Evolutionary conservation across 2,888 invertebrate genomes (phyloP).

Genomic region (Thyatira batis): DNA sequence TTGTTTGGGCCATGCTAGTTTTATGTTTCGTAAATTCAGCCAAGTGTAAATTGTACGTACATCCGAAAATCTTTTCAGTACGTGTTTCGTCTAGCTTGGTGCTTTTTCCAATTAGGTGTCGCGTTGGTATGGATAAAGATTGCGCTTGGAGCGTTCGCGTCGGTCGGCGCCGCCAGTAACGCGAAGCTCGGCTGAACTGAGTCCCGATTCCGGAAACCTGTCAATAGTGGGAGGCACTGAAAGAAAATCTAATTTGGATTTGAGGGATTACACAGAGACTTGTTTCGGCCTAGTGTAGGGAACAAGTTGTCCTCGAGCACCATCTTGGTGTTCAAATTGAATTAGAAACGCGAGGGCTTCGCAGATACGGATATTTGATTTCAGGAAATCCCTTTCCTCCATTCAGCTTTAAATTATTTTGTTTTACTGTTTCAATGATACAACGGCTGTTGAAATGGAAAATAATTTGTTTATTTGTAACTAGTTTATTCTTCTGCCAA

Average conservation of each 20-base stretch:
- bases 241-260: constrained; percentile 82
- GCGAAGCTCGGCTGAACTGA: constrained; percentile 15
- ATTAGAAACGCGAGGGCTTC: constrained; percentile 62
- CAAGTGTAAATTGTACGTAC: background rate
- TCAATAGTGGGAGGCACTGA: constrained; percentile 74
- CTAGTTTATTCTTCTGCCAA: background rate
- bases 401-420: constrained; percentile 39
- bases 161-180: constrained; percentile 26
- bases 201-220: constrained; percentile 52
- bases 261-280: constrained; percentile 77
- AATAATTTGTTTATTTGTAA: constrained; percentile 14
- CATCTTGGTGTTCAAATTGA: constrained; percentile 65
- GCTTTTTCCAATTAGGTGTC: constrained; percentile 56
- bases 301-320: constrained; percentile 47
- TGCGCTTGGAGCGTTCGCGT: constrained; percentile 47
- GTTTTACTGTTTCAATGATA: constrained; percentile 30
- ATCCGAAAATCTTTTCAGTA: background rate
- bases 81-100: constrained; percentile 17
- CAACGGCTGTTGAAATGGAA: constrained; percentile 16
- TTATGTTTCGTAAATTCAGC: background rate
- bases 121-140: constrained; percentile 46
- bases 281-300: constrained; percentile 76
- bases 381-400: constrained; percentile 37
- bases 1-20: constrained; percentile 6
- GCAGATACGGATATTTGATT: constrained; percentile 51